These are phyloP conservation scores for Salmo trutta DNA, from an alignment of 2,797 vertebrate species.

Conservation along the genomic window DNA sequence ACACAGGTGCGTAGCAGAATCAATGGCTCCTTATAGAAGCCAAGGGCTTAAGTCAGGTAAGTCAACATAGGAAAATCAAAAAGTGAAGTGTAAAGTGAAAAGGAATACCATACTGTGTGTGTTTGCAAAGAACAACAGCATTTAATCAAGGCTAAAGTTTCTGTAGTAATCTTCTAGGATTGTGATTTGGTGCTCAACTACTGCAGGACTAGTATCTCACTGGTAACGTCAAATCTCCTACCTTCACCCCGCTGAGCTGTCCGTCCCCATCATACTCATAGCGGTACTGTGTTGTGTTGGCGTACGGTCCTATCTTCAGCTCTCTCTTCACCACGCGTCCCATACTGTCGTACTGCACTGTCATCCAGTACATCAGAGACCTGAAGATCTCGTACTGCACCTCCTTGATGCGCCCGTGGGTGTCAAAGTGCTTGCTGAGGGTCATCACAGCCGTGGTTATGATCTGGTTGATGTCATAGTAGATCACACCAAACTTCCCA, in stretches of 20 bases:
- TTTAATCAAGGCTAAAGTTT: too few species aligned
- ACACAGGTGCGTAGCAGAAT: too few species aligned
- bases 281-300: conserved; percentile 97
- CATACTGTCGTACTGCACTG: conserved; percentile 98
- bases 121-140: too few species aligned
- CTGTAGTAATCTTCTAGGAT: too few species aligned
- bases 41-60: too few species aligned
- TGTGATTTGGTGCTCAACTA: too few species aligned
- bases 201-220: not conserved
- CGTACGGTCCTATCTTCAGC: conserved; percentile 95
- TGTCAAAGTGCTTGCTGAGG: conserved; percentile 98
- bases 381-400: conserved; percentile 99
- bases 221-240: conserved; percentile 25
- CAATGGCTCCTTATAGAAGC: too few species aligned
- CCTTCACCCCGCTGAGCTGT: conserved; percentile 92
- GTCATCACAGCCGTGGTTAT: conserved; percentile 99
- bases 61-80: too few species aligned
- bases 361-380: conserved; percentile 99
- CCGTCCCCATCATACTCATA: conserved; percentile 98
- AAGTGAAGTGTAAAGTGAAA: too few species aligned
- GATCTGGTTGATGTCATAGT: conserved; percentile 99
- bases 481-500: conserved; percentile 98
- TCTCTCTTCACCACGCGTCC: conserved; percentile 96
- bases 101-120: too few species aligned
- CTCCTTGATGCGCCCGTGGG: conserved; percentile 97